Evolutionary conservation across 2,797 vertebrate genomes (phyloP).

Genomic region (Xenopus petersii): DNA sequence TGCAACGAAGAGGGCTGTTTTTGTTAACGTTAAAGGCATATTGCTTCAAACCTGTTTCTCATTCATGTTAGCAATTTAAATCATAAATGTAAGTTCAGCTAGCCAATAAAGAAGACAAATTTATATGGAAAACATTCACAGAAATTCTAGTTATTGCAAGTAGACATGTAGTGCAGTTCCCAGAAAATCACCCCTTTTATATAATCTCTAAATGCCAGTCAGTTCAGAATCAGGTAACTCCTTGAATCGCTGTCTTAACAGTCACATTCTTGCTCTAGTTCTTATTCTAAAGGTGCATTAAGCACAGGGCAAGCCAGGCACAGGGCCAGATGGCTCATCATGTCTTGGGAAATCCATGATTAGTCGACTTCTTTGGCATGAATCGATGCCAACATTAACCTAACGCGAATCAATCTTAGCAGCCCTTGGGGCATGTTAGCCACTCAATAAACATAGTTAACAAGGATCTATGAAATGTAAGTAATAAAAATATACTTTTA

Average conservation of each 20-base stretch:
- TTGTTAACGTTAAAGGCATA: too few species aligned
- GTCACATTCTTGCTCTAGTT: slow-evolving; percentile 12
- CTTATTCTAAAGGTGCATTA: slow-evolving; percentile 23
- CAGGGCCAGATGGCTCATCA: slow-evolving; percentile 37
- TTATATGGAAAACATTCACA: background rate
- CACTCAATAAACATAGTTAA: slow-evolving; percentile 45
- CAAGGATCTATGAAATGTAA: slow-evolving; percentile 36
- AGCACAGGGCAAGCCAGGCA: slow-evolving; percentile 29
- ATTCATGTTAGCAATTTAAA: too few species aligned
- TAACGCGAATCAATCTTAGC: slow-evolving; percentile 27
- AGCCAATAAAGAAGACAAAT: too few species aligned
- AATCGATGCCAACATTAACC: slow-evolving; percentile 34
- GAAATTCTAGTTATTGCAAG: background rate
- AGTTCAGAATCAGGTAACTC: background rate
- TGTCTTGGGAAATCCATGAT: slow-evolving; percentile 43
- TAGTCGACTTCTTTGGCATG: slow-evolving; percentile 44
- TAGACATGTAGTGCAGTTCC: background rate
- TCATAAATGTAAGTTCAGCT: too few species aligned
- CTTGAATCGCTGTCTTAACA: slow-evolving; percentile 9
- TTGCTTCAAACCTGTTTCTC: too few species aligned
- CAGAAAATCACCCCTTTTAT: slow-evolving; percentile 8
- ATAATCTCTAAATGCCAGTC: background rate
- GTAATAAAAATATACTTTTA: slow-evolving; percentile 34
- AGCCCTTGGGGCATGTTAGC: slow-evolving; percentile 39
- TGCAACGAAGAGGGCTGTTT: too few species aligned